phyloP scores from a whole-genome alignment of 2,797 vertebrate species.

The Xiphorhynchus erythropygius region DNA sequence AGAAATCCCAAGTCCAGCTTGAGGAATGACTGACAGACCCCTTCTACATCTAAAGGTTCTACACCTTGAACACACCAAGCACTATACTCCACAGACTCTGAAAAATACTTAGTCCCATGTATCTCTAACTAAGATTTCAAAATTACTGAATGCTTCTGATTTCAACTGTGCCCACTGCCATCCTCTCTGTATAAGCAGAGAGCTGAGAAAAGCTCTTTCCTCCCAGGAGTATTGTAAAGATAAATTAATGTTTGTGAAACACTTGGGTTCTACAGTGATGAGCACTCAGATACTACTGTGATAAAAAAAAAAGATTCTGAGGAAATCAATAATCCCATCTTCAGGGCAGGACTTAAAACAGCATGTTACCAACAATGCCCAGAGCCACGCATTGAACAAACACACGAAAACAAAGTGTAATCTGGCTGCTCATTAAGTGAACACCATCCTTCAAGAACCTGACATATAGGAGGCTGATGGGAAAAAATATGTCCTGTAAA shows the following conservation, averaged over 20 bases:
- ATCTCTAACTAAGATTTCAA: not conserved
- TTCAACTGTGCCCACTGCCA: not conserved
- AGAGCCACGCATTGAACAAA: not conserved
- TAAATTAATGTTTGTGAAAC: constrained; percentile 43
- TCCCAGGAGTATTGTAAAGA: constrained; percentile 1
- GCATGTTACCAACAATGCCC: constrained; percentile 4
- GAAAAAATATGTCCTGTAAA: not conserved
- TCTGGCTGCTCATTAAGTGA: constrained; percentile 29
- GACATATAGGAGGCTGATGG: not conserved
- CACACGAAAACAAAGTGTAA: constrained; percentile 27
- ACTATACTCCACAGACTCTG: not conserved
- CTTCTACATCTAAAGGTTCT: not conserved
- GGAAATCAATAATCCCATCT: constrained; percentile 52
- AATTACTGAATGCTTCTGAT: not conserved
- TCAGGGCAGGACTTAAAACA: constrained; percentile 26
- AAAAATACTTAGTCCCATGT: not conserved
- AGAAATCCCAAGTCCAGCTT: not conserved
- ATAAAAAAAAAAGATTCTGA: not conserved
- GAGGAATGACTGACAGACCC: not conserved
- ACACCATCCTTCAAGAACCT: not conserved
- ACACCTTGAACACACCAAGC: not conserved
- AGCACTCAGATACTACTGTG: not conserved
- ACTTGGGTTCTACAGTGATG: not conserved
- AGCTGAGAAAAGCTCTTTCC: not conserved
- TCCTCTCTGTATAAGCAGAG: not conserved